Conservation (phyloP, 2,888 invertebrate species). For the Unio delphinus region DNA sequence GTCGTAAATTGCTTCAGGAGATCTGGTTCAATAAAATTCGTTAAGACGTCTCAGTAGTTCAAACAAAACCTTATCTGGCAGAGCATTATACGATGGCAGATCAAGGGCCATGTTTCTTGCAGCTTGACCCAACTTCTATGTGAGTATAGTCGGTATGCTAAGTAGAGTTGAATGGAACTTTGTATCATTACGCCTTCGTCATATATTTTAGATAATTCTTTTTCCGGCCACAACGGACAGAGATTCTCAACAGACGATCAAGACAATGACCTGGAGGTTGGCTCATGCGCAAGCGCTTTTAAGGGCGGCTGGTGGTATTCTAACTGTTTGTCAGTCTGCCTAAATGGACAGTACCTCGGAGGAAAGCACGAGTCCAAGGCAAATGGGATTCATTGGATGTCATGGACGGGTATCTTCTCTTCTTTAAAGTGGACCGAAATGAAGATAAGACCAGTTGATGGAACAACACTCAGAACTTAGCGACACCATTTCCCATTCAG, state of each 20-base stretch:
- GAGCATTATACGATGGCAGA: no score
- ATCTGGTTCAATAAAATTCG: no score
- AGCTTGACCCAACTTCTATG: no score
- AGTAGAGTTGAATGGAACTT: no score
- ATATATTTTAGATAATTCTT: slow-evolving; percentile 28
- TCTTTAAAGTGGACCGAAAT: slow-evolving; percentile 30
- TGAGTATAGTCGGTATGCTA: no score
- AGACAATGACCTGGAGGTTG: slow-evolving; percentile 27
- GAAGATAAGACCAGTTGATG: slow-evolving; percentile 23
- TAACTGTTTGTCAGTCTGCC: slow-evolving; percentile 29
- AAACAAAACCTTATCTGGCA: no score
- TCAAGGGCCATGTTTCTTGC: no score
- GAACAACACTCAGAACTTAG: no score
- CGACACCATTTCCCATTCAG: no score
- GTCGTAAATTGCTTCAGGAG: no score
- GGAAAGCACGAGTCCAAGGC: slow-evolving; percentile 29
- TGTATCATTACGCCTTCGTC: not conserved
- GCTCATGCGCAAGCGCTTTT: slow-evolving; percentile 22
- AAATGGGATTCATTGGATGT: slow-evolving; percentile 31
- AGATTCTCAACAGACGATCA: slow-evolving; percentile 31
- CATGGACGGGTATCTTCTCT: slow-evolving; percentile 32
- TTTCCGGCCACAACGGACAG: slow-evolving; percentile 23
- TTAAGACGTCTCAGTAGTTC: no score
- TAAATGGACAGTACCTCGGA: slow-evolving; percentile 30
- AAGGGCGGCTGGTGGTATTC: slow-evolving; percentile 40